These are phyloP conservation scores for Temnothorax unifasciatus DNA, from an alignment of 2,888 invertebrate genomes.

Conservation along the genomic window DNA sequence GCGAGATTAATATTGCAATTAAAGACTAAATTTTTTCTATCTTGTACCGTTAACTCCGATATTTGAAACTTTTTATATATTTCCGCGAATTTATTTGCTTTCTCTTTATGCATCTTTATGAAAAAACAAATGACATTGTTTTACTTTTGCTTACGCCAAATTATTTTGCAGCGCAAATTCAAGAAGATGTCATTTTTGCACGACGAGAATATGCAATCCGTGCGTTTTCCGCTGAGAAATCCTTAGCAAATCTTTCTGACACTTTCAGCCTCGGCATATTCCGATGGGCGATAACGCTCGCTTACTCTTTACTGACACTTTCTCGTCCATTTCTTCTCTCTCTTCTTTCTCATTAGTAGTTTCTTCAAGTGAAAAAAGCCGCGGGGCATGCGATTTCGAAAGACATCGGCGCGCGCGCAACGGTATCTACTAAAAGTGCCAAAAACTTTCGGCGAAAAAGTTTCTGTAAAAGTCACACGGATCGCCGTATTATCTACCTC, in stretches of 20 bases:
- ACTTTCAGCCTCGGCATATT: slow-evolving; percentile 34
- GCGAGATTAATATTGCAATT: not conserved
- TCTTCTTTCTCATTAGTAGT: slow-evolving; percentile 63
- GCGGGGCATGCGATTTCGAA: slow-evolving; percentile 58
- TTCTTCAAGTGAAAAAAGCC: slow-evolving; percentile 56
- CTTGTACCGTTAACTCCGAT: not conserved
- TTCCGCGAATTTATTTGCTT: not conserved
- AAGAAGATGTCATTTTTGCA: slow-evolving; percentile 66
- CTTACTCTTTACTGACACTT: slow-evolving; percentile 43
- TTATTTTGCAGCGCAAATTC: slow-evolving; percentile 6
- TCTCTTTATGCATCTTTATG: not conserved
- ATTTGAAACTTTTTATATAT: not conserved
- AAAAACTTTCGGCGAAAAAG: slow-evolving; percentile 69
- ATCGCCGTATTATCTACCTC: slow-evolving; percentile 49
- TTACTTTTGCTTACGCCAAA: not conserved
- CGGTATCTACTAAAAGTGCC: slow-evolving; percentile 60
- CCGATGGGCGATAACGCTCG: slow-evolving; percentile 51
- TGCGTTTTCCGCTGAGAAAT: slow-evolving; percentile 62
- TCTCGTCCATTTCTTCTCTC: slow-evolving; percentile 49
- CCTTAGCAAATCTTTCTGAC: slow-evolving; percentile 57
- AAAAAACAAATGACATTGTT: not conserved
- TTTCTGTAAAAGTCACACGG: slow-evolving; percentile 71
- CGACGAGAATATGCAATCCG: slow-evolving; percentile 62
- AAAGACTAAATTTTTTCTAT: not conserved
- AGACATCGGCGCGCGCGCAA: slow-evolving; percentile 57